These are phyloP conservation scores for Mirza zaza DNA, from an alignment of 2,113 vertebrate genomes.

Conservation along the genomic window DNA sequence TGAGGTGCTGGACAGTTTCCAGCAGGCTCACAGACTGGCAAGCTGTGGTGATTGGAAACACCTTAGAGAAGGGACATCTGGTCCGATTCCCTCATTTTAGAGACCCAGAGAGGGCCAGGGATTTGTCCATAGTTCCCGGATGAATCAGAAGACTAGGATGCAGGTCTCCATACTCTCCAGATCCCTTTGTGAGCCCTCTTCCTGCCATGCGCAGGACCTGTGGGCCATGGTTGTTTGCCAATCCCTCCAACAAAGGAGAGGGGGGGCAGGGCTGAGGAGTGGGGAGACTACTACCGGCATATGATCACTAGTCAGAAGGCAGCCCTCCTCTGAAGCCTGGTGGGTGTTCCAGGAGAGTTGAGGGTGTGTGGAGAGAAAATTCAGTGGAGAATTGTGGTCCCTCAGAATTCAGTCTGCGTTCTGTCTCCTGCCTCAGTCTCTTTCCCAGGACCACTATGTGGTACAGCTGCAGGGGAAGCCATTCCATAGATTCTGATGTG, in stretches of 20 bases:
- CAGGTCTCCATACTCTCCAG: background rate
- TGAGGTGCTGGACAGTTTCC: conserved; percentile 41
- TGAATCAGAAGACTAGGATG: background rate
- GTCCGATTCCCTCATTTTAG: background rate
- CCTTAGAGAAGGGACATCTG: background rate
- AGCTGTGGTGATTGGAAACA: background rate
- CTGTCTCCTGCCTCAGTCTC: background rate
- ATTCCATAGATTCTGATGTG: background rate
- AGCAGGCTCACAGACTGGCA: background rate
- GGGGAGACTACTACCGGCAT: background rate
- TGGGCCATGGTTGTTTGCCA: background rate
- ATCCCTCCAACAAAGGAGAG: background rate
- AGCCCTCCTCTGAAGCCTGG: background rate
- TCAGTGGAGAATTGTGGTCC: background rate
- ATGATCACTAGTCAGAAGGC: background rate
- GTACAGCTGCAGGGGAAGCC: background rate
- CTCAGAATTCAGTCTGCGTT: background rate
- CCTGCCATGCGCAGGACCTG: background rate
- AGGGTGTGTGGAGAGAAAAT: background rate
- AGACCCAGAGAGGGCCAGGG: background rate
- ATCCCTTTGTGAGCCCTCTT: background rate
- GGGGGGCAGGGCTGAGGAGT: background rate
- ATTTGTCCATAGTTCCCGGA: background rate
- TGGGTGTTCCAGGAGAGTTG: background rate
- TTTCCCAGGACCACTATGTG: background rate